Conservation (phyloP, 2,888 invertebrate species). For the Folsomia candida region DNA sequence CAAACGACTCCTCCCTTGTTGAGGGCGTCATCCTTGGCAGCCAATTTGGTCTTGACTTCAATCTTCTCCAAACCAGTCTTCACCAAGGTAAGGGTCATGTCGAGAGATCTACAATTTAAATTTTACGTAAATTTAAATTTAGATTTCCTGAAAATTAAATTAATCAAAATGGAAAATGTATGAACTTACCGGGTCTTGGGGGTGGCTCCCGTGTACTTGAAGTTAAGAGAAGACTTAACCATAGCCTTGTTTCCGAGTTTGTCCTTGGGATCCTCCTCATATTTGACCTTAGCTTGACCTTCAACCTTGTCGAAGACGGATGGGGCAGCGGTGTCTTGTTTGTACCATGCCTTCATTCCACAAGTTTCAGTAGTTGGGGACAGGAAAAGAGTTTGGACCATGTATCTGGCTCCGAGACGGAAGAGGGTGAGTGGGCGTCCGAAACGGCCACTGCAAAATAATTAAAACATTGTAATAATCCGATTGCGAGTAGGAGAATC, state of each 20-base stretch:
- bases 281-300: conserved; percentile 43
- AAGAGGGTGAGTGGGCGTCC: conserved; percentile 42
- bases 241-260: conserved; percentile 44
- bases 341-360: conserved; percentile 48
- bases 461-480: not conserved
- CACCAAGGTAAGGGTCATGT: conserved; percentile 32
- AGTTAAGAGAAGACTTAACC: conserved; percentile 42
- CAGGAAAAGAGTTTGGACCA: conserved; percentile 44
- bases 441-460: conserved; percentile 29
- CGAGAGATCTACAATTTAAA: no score
- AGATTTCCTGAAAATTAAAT: no score
- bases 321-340: conserved; percentile 41
- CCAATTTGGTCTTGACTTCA: conserved; percentile 37
- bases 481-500: not conserved
- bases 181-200: no score
- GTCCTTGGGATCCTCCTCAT: conserved; percentile 43
- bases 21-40: conserved; percentile 44
- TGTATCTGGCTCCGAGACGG: conserved; percentile 45
- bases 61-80: conserved; percentile 43
- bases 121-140: no score
- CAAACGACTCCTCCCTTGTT: no score
- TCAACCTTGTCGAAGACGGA: no score
- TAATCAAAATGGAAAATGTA: no score
- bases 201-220: no score
- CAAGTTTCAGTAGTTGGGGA: conserved; percentile 49